A percentile compares a stretch with the other conserved stretches of the same genome.
phyloP scores from a whole-genome alignment of 2,888 invertebrate genomes.

The Lymantria monacha region DNA sequence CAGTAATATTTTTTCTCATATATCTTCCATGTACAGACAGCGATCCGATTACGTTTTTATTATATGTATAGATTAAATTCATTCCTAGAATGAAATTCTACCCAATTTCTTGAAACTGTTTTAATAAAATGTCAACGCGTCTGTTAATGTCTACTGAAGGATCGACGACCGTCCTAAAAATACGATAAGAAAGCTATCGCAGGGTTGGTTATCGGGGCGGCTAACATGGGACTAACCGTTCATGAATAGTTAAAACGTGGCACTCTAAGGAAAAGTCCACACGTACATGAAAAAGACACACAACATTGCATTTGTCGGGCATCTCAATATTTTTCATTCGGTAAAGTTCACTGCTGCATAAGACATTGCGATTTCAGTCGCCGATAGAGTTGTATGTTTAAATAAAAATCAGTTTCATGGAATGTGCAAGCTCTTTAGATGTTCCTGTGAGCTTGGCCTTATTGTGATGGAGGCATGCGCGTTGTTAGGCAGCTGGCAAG shows the following conservation, averaged over 20 bases:
- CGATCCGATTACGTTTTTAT: no score
- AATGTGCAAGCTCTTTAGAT: conserved; percentile 54
- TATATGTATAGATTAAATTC: no score
- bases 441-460: conserved; percentile 67
- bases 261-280: conserved; percentile 43
- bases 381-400: conserved; percentile 52
- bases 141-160: conserved; percentile 22
- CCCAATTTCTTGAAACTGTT: background rate
- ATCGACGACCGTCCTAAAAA: conserved; percentile 47
- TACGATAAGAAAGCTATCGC: conserved; percentile 59
- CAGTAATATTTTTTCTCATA: no score
- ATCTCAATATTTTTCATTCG: conserved; percentile 33
- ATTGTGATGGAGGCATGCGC: conserved; percentile 73
- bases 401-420: conserved; percentile 62
- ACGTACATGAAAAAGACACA: conserved; percentile 22
- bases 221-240: conserved; percentile 53
- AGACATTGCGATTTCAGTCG: conserved; percentile 30
- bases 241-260: conserved; percentile 66
- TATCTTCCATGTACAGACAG: no score
- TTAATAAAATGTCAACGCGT: conserved; percentile 12
- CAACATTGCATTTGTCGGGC: conserved; percentile 10
- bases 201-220: conserved; percentile 52
- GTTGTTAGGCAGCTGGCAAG: conserved; percentile 40
- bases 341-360: conserved; percentile 32
- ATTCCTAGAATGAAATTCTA: no score